These are phyloP conservation scores for Nemotelus nigrinus DNA, from an alignment of 2,888 invertebrate genomes.

Conservation along the genomic window DNA sequence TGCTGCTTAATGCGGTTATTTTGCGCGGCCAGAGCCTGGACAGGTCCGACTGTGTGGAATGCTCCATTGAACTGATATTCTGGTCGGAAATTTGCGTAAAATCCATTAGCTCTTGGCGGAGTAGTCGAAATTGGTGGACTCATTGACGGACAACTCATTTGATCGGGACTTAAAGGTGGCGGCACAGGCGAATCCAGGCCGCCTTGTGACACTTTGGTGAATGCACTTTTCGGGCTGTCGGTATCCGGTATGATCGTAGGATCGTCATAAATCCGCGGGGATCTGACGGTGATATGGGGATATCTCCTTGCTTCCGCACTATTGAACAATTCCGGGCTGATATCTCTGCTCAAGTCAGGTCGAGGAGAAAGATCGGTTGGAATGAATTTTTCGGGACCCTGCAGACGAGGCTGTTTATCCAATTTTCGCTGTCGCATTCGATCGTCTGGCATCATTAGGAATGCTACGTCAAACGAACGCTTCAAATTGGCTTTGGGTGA, in stretches of 20 bases:
- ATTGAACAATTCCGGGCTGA: conserved; percentile 56
- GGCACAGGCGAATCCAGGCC: conserved; percentile 67
- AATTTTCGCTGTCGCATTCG: conserved; percentile 74
- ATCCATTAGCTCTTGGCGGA: conserved; percentile 66
- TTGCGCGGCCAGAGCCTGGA: conserved; percentile 58
- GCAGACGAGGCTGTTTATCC: conserved; percentile 65
- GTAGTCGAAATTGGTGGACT: conserved; percentile 76
- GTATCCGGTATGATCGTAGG: conserved; percentile 58
- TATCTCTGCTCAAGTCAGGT: neutral
- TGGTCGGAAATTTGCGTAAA: conserved; percentile 63
- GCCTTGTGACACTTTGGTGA: conserved; percentile 76
- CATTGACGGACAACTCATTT: conserved; percentile 79
- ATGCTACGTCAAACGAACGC: conserved; percentile 89
- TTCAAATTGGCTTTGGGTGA: conserved; percentile 71
- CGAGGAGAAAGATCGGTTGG: conserved; percentile 64
- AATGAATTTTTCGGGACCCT: conserved; percentile 61
- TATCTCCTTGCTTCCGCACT: conserved; percentile 59
- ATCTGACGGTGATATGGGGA: conserved; percentile 57
- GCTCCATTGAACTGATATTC: conserved; percentile 64
- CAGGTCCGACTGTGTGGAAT: conserved; percentile 63
- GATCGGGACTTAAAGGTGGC: conserved; percentile 81
- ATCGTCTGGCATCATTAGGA: conserved; percentile 88
- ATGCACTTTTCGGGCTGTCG: conserved; percentile 78
- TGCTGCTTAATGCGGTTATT: conserved; percentile 63
- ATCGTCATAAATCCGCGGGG: conserved; percentile 63